Base-by-base conservation (phyloP, 2,888 invertebrate genomes). In the Blera fallax region DNA sequence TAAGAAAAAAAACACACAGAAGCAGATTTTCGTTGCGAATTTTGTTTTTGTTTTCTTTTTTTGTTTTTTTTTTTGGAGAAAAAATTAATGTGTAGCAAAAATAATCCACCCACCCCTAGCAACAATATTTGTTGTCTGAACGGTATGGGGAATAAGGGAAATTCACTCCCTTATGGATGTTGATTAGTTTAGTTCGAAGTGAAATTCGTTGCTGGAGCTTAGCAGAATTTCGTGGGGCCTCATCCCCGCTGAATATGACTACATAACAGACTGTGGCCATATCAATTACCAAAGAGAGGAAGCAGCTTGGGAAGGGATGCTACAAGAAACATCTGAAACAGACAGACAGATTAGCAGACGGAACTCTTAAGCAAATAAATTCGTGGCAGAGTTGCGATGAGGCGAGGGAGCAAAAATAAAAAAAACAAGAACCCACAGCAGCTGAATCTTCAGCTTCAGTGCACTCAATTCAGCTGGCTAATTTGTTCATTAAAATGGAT, bases 261-360 rank as follows among this genome's bases (percentile, higher is more conserved):
- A 34, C 64, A 45, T 52, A 65, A 65, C 83, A 83, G 73, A 65
- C 72, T 78, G 83, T 83, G 67, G 72, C 78, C 67, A 72, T 78
- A 83, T 83, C 83, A 83, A 78, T 83, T 83, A 83, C 78, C 34
- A 65, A 52, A 54, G 18, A 45, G 16, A 18, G 18, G 72, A 14
- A 32, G 29, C n/a, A 45, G 24, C 11, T 3, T 40, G 64, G 16
- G 64, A 11, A 29, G 21, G 64, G 52, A 72, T 78, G 60, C 52
- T 37, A 40, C 65, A 65, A 32, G 72, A 67, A 78, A 83, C 83
- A 83, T 83, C 83, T 83, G 78, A 83, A 83, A 65, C 82, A 82
- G 82, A 62, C 83, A 83, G 72, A 83, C 78, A 72, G 72, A 73
- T 78, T 78, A 78, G 65, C 78, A 83, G 72, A 67, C 52, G 43